phyloP scores from a whole-genome alignment of 23 tunicate species.

The Trididemnum nubilum region DNA sequence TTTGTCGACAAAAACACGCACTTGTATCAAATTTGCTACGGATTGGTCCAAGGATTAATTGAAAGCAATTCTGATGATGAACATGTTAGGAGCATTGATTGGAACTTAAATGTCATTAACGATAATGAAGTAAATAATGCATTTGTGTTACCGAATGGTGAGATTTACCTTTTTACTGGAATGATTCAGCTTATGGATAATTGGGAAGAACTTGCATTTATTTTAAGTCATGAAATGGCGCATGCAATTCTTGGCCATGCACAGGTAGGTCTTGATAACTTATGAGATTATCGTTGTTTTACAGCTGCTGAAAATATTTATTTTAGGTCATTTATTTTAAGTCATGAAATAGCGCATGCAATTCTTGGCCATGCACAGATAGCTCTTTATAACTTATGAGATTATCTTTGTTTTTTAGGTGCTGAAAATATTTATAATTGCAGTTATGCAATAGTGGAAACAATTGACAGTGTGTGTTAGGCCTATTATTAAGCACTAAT shows the following conservation, averaged over 20 bases:
- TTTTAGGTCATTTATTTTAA: conserved; percentile 60
- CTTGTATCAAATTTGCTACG: conserved; percentile 37
- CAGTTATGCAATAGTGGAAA: conserved; percentile 92
- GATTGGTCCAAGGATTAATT: conserved; percentile 34
- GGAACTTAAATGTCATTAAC: conserved; percentile 77
- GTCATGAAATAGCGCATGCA: conserved; percentile 96
- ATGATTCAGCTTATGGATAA: conserved; percentile 53
- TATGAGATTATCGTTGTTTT: too few species aligned
- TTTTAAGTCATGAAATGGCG: conserved; percentile 94
- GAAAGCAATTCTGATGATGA: conserved; percentile 63
- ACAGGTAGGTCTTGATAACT: conserved; percentile 66
- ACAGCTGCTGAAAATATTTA: too few species aligned
- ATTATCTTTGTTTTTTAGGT: too few species aligned
- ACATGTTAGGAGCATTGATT: conserved; percentile 44
- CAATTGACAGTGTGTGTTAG: too few species aligned
- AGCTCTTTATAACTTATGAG: too few species aligned
- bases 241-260: conserved; percentile 89
- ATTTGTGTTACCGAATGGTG: conserved; percentile 91
- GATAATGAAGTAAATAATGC: conserved; percentile 63
- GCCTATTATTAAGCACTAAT: too few species aligned
- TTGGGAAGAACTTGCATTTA: conserved; percentile 77
- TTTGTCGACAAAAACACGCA: conserved; percentile 21
- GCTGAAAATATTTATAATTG: too few species aligned
- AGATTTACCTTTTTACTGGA: conserved; percentile 87
- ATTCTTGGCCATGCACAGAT: conserved; percentile 89